These are phyloP conservation scores for Ailuropoda melanoleuca DNA, from an alignment of 2,113 vertebrate species.

Conservation along the genomic window DNA sequence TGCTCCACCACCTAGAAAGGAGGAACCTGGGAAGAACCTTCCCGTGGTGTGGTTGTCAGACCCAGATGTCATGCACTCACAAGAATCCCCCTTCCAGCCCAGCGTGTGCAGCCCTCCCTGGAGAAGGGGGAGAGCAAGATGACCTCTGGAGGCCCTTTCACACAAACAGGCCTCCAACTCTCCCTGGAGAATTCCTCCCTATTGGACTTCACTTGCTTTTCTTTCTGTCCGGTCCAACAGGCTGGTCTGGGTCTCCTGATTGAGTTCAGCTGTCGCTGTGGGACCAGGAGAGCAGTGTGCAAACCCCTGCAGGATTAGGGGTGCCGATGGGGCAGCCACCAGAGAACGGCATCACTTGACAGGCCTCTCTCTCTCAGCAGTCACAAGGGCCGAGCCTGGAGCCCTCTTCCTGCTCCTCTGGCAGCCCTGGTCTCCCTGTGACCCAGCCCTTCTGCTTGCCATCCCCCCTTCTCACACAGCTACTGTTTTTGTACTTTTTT, in stretches of 20 bases:
- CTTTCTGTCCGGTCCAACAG: neutral
- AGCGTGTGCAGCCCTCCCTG: neutral
- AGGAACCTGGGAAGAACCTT: neutral
- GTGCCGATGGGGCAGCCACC: neutral
- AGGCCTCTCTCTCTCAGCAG: conserved; percentile 10
- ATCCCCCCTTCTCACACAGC: neutral
- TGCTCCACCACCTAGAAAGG: neutral
- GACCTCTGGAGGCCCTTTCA: neutral
- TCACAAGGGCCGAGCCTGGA: neutral
- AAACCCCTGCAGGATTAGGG: conserved; percentile 49
- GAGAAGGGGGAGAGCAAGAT: neutral
- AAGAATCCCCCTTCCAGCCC: neutral
- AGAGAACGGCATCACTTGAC: neutral
- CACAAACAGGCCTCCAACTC: neutral
- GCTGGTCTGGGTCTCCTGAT: neutral
- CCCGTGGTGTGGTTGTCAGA: neutral
- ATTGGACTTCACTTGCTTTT: neutral
- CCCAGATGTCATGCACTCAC: neutral
- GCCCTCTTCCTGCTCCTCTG: neutral
- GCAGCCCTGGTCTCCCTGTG: neutral
- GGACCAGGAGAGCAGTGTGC: neutral
- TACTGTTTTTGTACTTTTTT: neutral
- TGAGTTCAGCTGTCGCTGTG: conserved; percentile 1
- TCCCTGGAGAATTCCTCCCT: neutral
- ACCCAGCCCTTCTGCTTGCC: neutral